These are phyloP conservation scores for Amia ocellicauda DNA, from an alignment of 2,113 vertebrate genomes.

Conservation along the genomic window DNA sequence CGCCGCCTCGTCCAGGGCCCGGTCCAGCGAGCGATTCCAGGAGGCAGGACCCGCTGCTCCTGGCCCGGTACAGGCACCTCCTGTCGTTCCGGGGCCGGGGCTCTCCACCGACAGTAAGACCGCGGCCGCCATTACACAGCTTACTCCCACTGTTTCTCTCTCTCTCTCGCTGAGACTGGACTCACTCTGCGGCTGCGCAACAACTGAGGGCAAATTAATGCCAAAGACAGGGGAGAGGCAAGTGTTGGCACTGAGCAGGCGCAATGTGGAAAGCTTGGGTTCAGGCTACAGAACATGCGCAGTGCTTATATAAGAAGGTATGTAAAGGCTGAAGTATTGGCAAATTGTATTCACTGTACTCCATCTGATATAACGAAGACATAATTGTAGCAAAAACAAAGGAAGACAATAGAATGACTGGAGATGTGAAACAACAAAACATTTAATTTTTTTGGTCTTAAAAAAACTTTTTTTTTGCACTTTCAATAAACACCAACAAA, in stretches of 20 bases:
- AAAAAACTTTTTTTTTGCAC: no score
- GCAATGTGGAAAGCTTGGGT: background rate
- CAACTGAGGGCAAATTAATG: background rate
- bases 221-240: constrained; percentile 1
- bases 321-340: no score
- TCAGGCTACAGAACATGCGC: no score
- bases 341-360: no score
- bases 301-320: no score
- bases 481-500: no score
- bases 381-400: no score
- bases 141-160: constrained; percentile 52
- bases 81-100: constrained; percentile 51
- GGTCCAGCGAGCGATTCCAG: constrained; percentile 90
- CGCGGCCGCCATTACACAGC: constrained; percentile 85
- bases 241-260: constrained; percentile 31
- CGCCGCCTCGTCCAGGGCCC: constrained; percentile 88
- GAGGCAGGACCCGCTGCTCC: constrained; percentile 65
- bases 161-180: constrained; percentile 27
- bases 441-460: no score
- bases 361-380: no score
- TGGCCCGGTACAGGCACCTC: constrained; percentile 45
- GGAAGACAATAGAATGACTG: no score
- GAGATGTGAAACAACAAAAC: no score
- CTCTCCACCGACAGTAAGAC: constrained; percentile 72
- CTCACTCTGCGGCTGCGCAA: constrained; percentile 23